Conservation (phyloP, 1,140 invertebrate genomes). For the Bombus pascuorum region DNA sequence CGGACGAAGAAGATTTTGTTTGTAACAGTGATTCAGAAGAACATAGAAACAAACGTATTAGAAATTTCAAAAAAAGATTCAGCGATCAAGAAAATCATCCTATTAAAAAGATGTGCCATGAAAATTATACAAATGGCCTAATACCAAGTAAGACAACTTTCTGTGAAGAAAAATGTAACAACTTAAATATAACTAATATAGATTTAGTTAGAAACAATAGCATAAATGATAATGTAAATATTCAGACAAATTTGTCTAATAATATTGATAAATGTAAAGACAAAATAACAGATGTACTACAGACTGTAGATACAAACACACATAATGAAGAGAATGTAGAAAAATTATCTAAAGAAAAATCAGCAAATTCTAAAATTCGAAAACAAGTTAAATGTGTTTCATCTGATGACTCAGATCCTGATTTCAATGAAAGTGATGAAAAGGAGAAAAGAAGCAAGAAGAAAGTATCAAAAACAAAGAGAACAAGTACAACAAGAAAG, state of each 20-base stretch:
- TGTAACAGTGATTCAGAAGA: conserved; percentile 87
- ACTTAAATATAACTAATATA: not conserved
- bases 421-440: conserved; percentile 18
- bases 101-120: conserved; percentile 59
- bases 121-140: not conserved
- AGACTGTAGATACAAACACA: not conserved
- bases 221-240: not conserved
- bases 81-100: conserved; percentile 51
- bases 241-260: not conserved
- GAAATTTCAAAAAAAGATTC: conserved; percentile 70
- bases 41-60: conserved; percentile 72
- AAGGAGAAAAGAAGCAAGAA: conserved; percentile 1
- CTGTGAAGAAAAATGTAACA: not conserved
- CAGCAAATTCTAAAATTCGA: conserved; percentile 3
- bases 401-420: conserved; percentile 31
- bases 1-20: conserved; percentile 84
- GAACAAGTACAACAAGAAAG: not conserved
- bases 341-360: not conserved
- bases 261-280: not conserved
- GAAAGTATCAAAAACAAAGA: not conserved
- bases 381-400: conserved; percentile 1
- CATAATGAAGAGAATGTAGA: not conserved
- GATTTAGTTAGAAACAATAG: not conserved
- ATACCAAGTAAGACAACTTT: not conserved
- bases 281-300: not conserved